Conservation (phyloP, 2,113 vertebrate genomes). For the Vulpes ferrilata region DNA sequence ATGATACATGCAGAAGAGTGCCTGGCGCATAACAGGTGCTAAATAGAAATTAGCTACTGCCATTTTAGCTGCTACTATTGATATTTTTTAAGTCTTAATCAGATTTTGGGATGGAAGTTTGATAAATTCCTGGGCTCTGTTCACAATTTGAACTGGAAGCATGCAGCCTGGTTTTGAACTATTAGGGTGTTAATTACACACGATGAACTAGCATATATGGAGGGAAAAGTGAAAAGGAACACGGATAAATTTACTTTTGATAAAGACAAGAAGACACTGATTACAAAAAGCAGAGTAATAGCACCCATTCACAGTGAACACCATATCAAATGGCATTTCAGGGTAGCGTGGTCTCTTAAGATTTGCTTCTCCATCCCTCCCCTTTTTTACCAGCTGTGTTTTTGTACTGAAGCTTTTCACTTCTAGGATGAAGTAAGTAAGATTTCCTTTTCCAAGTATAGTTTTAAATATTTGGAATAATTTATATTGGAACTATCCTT, state of each 20-base stretch:
- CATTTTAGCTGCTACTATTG: not conserved
- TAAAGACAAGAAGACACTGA: not conserved
- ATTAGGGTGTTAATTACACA: not conserved
- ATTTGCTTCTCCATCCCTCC: not conserved
- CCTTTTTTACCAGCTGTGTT: not conserved
- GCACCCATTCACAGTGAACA: not conserved
- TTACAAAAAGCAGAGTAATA: not conserved
- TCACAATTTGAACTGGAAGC: not conserved
- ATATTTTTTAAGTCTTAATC: not conserved
- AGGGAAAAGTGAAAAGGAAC: not conserved
- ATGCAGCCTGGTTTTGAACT: not conserved
- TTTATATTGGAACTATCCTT: not conserved
- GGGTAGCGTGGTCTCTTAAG: not conserved
- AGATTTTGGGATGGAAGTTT: not conserved
- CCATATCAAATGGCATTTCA: not conserved
- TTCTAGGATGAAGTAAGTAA: not conserved
- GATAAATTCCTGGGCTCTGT: not conserved
- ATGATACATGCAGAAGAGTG: not conserved
- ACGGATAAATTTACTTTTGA: not conserved
- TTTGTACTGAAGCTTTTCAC: not conserved
- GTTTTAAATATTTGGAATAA: conserved; percentile 15
- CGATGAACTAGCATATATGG: not conserved
- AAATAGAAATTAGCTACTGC: not conserved
- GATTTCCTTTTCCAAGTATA: conserved; percentile 3
- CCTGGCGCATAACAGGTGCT: not conserved